Evolutionary conservation across 2,888 invertebrate genomes (phyloP), one percentile per base, ranked within the genome.

Genomic region (Galerucella nymphaeae): DNA sequence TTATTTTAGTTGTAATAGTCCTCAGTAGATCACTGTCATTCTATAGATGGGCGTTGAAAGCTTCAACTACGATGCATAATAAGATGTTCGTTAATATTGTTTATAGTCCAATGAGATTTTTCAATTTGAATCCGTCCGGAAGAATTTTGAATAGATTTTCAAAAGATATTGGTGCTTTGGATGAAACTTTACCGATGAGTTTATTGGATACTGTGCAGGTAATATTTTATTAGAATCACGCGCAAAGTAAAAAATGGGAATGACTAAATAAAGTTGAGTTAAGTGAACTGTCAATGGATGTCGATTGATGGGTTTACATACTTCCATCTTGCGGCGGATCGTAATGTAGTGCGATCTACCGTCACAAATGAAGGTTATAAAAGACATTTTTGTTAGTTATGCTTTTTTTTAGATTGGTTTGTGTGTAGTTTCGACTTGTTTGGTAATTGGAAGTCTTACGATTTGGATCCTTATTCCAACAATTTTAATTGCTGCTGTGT

Each of bases 381-480:
- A 38, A 38, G 8, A 38, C 30, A 38, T 38, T 38, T 38, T 38
- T 38, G 30, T 38, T 38, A 38, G 9, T 38, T 38, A 9, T 9
- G 30, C 9, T 8, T 38, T 38, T 80, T 81, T 75, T 58, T 20
- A 81, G 80, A 75, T 80, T 59, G 76, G 75, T 20, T 62, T 82
- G 30, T 75, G 71, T 57, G 79, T 81, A 38, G 16, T 66, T 10
- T 77, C 78, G 10, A 78, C 77, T 41, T 87, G 93, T 16, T 87
- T 92, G 0, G 91, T 95, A 42, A 90, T 94, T 0, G 91, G 91
- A 10, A 81, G 91, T 2, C 90, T 93, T n/a, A 93, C 93, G 86
- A 90, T 90, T 80, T 91, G 90, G 89, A 86, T 93, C 0, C 77
- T 93, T 59, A 80, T 93, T 41, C 92, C 93, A 0, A 92, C 93